phyloP scores from a whole-genome alignment of 1,140 invertebrate genomes.

The Tetramorium simillimum region DNA sequence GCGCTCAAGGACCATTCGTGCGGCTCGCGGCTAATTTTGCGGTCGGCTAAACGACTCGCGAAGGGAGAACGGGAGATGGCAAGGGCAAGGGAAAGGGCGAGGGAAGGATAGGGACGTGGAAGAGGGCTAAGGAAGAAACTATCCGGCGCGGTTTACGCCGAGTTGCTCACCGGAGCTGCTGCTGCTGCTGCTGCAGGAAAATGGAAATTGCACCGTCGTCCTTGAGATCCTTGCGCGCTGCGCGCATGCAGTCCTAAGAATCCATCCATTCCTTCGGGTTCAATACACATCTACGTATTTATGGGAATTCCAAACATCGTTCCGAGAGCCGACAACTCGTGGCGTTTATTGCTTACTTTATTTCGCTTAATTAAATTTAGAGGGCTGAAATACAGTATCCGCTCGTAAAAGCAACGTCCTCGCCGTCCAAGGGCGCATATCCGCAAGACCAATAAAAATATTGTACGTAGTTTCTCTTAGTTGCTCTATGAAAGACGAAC shows the following conservation, averaged over 20 bases:
- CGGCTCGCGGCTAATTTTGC: conserved; percentile 74
- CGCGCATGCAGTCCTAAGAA: conserved; percentile 62
- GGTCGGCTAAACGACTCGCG: conserved; percentile 76
- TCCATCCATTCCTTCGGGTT: conserved; percentile 26
- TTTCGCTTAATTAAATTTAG: conserved; percentile 49
- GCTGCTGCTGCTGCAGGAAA: conserved; percentile 71
- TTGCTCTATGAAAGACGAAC: not conserved
- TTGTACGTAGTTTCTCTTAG: not conserved
- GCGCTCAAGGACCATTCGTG: conserved; percentile 68
- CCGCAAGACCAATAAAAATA: not conserved
- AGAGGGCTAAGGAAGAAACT: conserved; percentile 64
- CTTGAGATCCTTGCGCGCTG: conserved; percentile 71
- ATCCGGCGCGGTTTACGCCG: conserved; percentile 63
- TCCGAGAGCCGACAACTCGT: not conserved
- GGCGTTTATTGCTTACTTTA: conserved; percentile 32
- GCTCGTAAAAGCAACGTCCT: conserved; percentile 5
- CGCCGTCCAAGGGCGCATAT: not conserved
- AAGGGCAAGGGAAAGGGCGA: conserved; percentile 13
- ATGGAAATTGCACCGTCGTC: conserved; percentile 74
- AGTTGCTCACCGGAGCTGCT: conserved; percentile 38
- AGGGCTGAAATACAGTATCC: not conserved
- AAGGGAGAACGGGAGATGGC: conserved; percentile 53
- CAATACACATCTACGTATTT: conserved; percentile 45
- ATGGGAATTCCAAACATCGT: conserved; percentile 37
- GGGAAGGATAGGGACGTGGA: conserved; percentile 46